Conservation (phyloP, 2,888 invertebrate genomes). For the Drosophila multiciliata region DNA sequence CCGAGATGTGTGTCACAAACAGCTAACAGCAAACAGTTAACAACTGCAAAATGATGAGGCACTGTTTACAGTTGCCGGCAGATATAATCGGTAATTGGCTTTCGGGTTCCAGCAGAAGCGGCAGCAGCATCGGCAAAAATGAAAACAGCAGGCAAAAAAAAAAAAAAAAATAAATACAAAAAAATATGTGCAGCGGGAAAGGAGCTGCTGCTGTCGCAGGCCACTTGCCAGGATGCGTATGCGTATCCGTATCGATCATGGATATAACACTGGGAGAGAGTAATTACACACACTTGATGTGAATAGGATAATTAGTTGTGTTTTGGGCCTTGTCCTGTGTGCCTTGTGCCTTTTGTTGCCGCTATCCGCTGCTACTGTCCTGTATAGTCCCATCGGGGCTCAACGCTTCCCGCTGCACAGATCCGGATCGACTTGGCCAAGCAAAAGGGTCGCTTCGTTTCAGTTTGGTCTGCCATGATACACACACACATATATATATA, state of each 20-base stretch:
- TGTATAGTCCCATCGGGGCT: conserved; percentile 36
- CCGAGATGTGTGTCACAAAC: conserved; percentile 53
- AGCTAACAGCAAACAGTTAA: conserved; percentile 41
- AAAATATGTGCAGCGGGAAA: conserved; percentile 27
- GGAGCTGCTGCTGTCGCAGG: conserved; percentile 6
- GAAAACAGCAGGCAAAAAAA: conserved; percentile 39
- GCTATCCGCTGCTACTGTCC: conserved; percentile 58
- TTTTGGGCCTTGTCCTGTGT: conserved; percentile 61
- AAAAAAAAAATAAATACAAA: no score
- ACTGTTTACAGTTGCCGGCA: conserved; percentile 59
- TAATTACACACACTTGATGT: conserved; percentile 72
- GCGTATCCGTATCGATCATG: conserved; percentile 46
- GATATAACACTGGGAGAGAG: conserved; percentile 48
- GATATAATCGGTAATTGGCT: conserved; percentile 77
- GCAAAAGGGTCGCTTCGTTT: conserved; percentile 21
- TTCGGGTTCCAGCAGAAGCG: conserved; percentile 30
- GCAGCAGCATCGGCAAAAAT: conserved; percentile 35
- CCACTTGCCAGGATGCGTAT: conserved; percentile 32
- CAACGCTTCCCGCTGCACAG: conserved; percentile 29
- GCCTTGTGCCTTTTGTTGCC: conserved; percentile 70
- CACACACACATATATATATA: not conserved
- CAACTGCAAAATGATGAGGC: conserved; percentile 39
- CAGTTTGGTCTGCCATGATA: not conserved
- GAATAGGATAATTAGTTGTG: conserved; percentile 76
- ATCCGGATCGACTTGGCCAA: conserved; percentile 33